Evolutionary conservation across 2,113 vertebrate genomes (phyloP).

Genomic region (Formicarius rufipectus): DNA sequence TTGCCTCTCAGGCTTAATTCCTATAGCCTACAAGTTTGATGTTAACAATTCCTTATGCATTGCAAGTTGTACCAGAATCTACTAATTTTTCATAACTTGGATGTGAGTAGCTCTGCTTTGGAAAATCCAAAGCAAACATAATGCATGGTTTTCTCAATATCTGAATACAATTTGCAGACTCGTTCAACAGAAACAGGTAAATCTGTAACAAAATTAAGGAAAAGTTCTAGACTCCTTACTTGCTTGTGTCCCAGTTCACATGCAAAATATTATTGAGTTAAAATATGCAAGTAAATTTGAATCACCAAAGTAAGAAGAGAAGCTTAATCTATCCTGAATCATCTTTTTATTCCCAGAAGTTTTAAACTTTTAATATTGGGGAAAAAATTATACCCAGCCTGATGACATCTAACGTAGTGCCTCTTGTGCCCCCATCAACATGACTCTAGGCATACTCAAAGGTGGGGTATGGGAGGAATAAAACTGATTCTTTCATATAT

Average conservation of each 20-base stretch:
- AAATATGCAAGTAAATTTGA: background rate
- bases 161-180: background rate
- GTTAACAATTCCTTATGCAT: background rate
- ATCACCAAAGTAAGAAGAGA: background rate
- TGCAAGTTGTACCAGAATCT: background rate
- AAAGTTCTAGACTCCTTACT: background rate
- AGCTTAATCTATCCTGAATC: background rate
- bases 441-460: background rate
- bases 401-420: background rate
- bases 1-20: constrained; percentile 5
- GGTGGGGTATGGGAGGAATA: background rate
- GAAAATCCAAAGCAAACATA: background rate
- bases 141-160: background rate
- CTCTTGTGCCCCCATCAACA: background rate
- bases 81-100: background rate
- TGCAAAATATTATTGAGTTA: constrained; percentile 5
- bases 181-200: background rate
- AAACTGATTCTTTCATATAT: background rate
- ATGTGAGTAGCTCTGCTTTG: background rate
- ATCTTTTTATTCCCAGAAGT: background rate
- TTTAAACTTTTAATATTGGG: background rate
- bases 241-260: background rate
- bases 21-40: background rate
- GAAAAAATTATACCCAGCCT: background rate
- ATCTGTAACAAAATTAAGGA: background rate